Conservation (phyloP, 2,888 invertebrate genomes). For the Mylabris sibirica region DNA sequence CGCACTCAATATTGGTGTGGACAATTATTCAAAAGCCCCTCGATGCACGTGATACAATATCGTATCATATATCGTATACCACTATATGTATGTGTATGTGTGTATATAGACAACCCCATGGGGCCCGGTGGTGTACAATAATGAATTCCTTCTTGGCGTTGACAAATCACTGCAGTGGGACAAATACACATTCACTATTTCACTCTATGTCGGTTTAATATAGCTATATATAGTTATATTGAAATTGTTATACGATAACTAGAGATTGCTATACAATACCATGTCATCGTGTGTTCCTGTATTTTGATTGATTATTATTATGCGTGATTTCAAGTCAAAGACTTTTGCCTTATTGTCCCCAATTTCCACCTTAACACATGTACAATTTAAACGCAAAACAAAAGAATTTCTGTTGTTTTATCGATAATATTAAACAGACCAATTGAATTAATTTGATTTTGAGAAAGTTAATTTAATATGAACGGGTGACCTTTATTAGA, state of each 20-base stretch:
- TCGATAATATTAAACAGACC: constrained; percentile 5
- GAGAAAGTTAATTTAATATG: background rate
- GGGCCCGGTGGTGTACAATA: constrained; percentile 42
- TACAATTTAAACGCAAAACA: background rate
- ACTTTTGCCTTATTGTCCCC: constrained; percentile 8
- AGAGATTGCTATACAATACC: constrained; percentile 45
- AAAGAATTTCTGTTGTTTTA: constrained; percentile 5
- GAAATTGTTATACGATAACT: constrained; percentile 41
- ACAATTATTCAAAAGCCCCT: constrained; percentile 47
- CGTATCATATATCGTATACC: constrained; percentile 46
- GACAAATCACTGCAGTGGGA: constrained; percentile 59
- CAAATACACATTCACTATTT: constrained; percentile 43
- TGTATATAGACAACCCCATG: constrained; percentile 33
- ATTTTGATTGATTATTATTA: constrained; percentile 49
- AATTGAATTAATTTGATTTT: background rate
- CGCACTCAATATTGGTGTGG: constrained; percentile 10
- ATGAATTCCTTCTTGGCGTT: constrained; percentile 59
- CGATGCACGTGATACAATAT: constrained; percentile 48
- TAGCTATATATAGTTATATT: constrained; percentile 10
- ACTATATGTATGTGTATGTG: background rate
- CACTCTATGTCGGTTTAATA: constrained; percentile 36
- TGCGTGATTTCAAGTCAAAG: constrained; percentile 42
- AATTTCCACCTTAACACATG: background rate
- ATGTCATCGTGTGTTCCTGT: constrained; percentile 46
- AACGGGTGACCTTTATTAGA: constrained; percentile 24